Percentiles rank a stretch among this genome's conserved stretches.
Evolutionary conservation across 2,797 vertebrate species (phyloP).

Genomic region (Pseudochaenichthys georgianus): DNA sequence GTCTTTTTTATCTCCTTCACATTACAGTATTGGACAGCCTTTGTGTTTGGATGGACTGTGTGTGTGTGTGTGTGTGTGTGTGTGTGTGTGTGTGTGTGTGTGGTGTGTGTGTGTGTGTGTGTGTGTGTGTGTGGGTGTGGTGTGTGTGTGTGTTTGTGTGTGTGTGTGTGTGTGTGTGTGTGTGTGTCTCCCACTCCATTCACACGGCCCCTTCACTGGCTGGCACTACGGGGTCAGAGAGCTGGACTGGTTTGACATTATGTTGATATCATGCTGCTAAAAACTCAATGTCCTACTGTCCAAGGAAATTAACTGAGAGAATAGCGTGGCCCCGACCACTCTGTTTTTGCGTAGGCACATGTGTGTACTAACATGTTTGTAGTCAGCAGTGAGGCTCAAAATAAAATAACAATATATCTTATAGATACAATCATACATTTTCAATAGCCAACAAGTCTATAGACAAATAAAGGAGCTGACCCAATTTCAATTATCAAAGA

Average conservation of each 20-base stretch:
- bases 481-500: too few species aligned
- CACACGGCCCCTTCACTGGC: constrained; percentile 26
- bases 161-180: too few species aligned
- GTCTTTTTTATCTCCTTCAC: background rate
- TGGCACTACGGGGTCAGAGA: constrained; percentile 16
- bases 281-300: background rate
- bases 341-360: background rate
- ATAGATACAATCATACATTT: too few species aligned
- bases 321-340: background rate
- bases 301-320: background rate
- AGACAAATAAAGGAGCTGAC: too few species aligned
- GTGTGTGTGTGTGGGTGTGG: too few species aligned
- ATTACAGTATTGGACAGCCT: constrained; percentile 34
- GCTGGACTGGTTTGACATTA: constrained; percentile 25
- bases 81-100: background rate
- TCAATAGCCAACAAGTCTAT: too few species aligned
- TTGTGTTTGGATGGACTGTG: constrained; percentile 26
- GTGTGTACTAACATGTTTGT: background rate
- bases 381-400: background rate
- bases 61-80: background rate
- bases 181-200: background rate
- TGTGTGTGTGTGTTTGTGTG: too few species aligned
- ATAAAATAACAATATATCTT: too few species aligned
- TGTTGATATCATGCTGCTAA: constrained; percentile 21
- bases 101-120: too few species aligned